Conservation (phyloP, 2,888 invertebrate genomes). For the Drosophila leonis region DNA sequence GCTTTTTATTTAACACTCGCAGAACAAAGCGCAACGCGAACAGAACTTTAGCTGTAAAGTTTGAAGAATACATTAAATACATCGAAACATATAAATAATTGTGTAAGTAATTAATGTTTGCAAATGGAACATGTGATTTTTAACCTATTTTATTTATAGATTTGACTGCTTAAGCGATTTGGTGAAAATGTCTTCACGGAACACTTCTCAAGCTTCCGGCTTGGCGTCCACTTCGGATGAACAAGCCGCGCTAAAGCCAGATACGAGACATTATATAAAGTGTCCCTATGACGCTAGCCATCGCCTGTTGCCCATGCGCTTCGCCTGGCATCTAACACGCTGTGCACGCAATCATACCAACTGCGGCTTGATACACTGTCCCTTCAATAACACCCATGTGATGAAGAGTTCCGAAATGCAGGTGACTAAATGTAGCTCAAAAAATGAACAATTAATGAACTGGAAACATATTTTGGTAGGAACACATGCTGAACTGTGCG, state of each 20-base stretch:
- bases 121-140: neutral
- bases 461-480: neutral
- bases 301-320: neutral
- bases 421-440: constrained; percentile 1
- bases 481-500: neutral
- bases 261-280: neutral
- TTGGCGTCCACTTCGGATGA: neutral
- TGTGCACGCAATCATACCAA: constrained; percentile 15
- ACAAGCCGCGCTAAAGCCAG: neutral
- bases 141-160: neutral
- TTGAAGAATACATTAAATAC: neutral
- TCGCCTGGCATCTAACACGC: constrained; percentile 2
- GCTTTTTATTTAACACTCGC: neutral
- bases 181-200: neutral
- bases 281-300: constrained; percentile 22
- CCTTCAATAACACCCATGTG: constrained; percentile 7
- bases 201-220: neutral
- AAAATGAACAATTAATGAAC: neutral
- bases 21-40: neutral
- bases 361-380: neutral
- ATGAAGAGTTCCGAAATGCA: neutral
- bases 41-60: neutral
- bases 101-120: neutral
- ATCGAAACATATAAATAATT: neutral
- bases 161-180: neutral